Evolutionary conservation across 1,140 invertebrate species (phyloP), one percentile per base, ranked within the genome.

Genomic region (Pomacea maculata): DNA sequence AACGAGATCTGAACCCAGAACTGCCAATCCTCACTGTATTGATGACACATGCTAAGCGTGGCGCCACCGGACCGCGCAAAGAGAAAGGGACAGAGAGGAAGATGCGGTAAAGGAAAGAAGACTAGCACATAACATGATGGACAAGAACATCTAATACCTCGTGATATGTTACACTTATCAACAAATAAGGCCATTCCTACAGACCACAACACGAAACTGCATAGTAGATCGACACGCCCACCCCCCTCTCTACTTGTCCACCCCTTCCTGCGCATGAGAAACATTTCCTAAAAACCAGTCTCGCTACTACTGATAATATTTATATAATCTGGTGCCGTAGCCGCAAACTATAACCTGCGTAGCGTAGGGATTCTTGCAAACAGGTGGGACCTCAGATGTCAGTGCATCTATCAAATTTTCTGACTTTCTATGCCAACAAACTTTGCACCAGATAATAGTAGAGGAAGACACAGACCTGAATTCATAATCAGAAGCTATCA

Each of bases 81-180:
- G 70, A 71, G 70, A 71, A 11, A 71, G 70, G 11, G 70, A 71
- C 6, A 71, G 70, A 71, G 70, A 11, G 70, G 45, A 34, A 71
- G 5, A 71, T 0, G 9, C 6, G 34, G 70, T 14, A 25, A 25
- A 25, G 25, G 25, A 25, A 25, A 25, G 25, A 25, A 25, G 25
- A 25, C 25, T 25, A 25, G 25, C 25, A 25, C 25, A 25, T 0
- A 25, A 25, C 25, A 25, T 15, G 25, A 29, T 29, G 70, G 11
- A 29, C 19, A 17, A 52, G 25, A 14, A 54, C 1, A 3, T 29
- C 2, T 4, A 52, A 15, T 19, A 19, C 34, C 10, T 15, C 11
- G 10, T 17, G 14, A 15, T 19, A 19, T 3, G 5, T 54, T 45
- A 11, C 4, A 11, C 5, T 15, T 12, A 1, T 17, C 19, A 6